Evolutionary conservation across 1,140 invertebrate genomes (phyloP), one percentile per base, ranked within the genome.

Genomic region (Penaeus vannamei): DNA sequence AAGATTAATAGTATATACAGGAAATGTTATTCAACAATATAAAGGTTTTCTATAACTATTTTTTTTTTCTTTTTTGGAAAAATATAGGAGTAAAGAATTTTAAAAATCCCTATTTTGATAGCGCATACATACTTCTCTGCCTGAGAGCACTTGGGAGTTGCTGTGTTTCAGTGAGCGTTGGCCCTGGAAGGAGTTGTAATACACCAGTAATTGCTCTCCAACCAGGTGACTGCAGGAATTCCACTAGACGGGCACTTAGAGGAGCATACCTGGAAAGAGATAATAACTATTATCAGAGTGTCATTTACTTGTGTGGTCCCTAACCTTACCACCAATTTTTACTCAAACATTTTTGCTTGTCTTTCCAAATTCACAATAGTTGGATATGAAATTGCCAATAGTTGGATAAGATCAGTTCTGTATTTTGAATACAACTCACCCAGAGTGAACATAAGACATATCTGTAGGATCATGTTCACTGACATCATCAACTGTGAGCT

Each of bases 361-460:
- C 10, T 53, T 53, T 53, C 53, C 53, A 14, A 53, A 53, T 53
- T 53, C 53, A 53, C 53, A 53, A 53, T 42, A 42, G 36, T 42
- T 7, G 4, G 10, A 53, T 53, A 12, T n/a, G n/a, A n/a, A n/a
- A n/a, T n/a, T n/a, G n/a, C n/a, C 53, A 53, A 53, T 42, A 42
- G 36, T 42, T 7, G 4, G 10, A 53, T 53, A 12, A 17, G 53
- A 53, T 53, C 53, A 7, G 53, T 53, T 53, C 36, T 42, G 36
- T 5, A 7, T 53, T 53, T 53, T 12, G 12, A 12, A 53, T 22
- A 72, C 64, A 81, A 98, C 98, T 93, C 98, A 99, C 89, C 92
- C 97, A 91, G 96, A 98, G 93, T 97, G 97, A 53, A 99, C 96
- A 93, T 98, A 99, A 90, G 97, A 96, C 81, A 98, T 98, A 92